phyloP scores from a whole-genome alignment of 53 echinoderm and acorn worm genomes.

The Antedon mediterranea region DNA sequence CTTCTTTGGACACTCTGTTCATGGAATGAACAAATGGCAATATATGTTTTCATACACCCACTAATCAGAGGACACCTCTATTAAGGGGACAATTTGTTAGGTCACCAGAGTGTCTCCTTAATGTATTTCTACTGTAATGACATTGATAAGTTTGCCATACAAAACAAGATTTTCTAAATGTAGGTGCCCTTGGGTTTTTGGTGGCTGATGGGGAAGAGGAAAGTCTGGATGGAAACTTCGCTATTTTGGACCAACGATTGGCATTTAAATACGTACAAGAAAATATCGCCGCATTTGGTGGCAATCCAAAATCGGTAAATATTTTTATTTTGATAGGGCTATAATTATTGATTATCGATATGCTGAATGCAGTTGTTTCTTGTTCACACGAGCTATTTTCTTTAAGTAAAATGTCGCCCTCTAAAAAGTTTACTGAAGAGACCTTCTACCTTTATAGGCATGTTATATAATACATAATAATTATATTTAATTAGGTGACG shows the following conservation, averaged over 20 bases:
- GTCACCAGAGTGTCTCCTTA: no score
- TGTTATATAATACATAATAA: neutral
- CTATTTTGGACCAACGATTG: slow-evolving; percentile 26
- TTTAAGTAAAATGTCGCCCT: no score
- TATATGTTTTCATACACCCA: no score
- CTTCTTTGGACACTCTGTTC: no score
- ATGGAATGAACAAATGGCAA: no score
- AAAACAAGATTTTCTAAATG: slow-evolving; percentile 7
- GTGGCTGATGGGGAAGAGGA: slow-evolving; percentile 10
- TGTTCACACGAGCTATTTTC: no score
- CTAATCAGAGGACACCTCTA: no score
- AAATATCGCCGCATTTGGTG: slow-evolving; percentile 31
- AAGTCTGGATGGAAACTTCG: slow-evolving; percentile 22
- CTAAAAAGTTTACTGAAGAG: neutral
- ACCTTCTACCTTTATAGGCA: neutral
- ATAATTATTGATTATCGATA: no score
- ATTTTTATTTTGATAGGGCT: slow-evolving; percentile 2
- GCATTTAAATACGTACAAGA: slow-evolving; percentile 27
- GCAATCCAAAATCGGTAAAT: slow-evolving; percentile 25
- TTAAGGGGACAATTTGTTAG: no score
- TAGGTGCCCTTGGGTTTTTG: slow-evolving; percentile 20
- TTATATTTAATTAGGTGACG: slow-evolving; percentile 16
- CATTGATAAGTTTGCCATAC: no score
- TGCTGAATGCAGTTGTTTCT: no score
- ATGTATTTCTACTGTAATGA: no score